Evolutionary conservation across 2,888 invertebrate species (phyloP), one percentile per base, ranked within the genome.

Genomic region (Antheraea assamensis): DNA sequence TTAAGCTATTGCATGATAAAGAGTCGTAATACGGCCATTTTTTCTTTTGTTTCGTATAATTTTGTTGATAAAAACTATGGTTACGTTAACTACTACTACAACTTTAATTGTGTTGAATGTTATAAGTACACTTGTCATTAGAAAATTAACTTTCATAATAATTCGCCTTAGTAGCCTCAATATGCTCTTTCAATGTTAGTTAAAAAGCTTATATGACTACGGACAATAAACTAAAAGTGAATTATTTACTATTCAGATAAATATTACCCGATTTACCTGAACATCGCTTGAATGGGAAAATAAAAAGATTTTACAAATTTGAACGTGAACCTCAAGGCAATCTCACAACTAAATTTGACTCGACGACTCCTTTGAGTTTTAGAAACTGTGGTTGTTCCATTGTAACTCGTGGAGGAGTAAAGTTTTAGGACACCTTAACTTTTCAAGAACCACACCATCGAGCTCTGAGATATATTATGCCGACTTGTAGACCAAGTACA

Each of bases 391-490:
- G 42, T 19, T 77, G 72, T 81, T 77, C 72, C 21, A 35, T 66
- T 8, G 27, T 71, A 4, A 27, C 52, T 13, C 61, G 72, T 21
- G 35, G 58, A 70, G 42, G 31, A 42, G 47, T 21, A 27, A 77
- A 79, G 72, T 79, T 75, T 42, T 35, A 73, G 58, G 72, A 77
- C 74, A 76, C 76, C 76, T 77, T 73, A 73, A 75, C 78, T 78
- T 75, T 72, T 68, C 74, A 61, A 66, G 72, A 68, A 75, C 75
- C 74, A 71, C 71, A 74, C 35, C 24, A 58, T 55, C 61, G 52
- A 73, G 73, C 58, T 73, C 61, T 55, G 52, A 64, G 70, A 70
- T 73, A 21, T 58, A 55, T 27, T 73, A 27, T 61, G 27, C 10
- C 27, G 4, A 73, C 49, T 70, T 70, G 8, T 21, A n/a, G 10